Evolutionary conservation across 2,797 vertebrate genomes (phyloP), one percentile per base, ranked within the genome.

Genomic region (Carcharodon carcharias): DNA sequence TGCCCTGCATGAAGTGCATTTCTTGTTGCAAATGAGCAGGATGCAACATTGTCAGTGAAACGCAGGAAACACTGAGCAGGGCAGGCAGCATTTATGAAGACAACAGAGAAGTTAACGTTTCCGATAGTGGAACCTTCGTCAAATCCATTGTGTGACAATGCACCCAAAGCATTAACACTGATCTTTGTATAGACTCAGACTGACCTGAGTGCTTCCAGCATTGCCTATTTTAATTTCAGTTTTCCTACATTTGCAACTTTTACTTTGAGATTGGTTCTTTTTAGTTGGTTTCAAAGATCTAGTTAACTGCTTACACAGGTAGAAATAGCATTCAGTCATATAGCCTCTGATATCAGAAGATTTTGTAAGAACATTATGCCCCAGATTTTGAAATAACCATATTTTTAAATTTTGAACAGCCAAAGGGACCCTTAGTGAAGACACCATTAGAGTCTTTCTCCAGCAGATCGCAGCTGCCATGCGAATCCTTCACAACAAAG

Each of bases 381-480:
- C 92, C 1, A 40, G 18, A 21, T 80, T 14, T 45, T 94, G 61
- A 95, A 11, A 89, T 1, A 95, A 56, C 0, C 95, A 23, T 0
- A 3, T 67, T 97, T 97, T 89, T 96, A 96, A 97, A 21, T 92
- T 96, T 95, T 95, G 91, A 77, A 2, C 96, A 99, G 99, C 98
- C 87, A 99, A 99, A 97, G 99, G 99, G 80, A 99, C 99, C 5
- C 98, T 99, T 40, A 98, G 98, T 88, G 99, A 99, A 97, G 99
- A 99, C 85, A 99, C 99, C 0, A 98, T 99, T 97, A 98, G 99
- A 96, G 97, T 99, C 95, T 99, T 99, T 97, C 98, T 99, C 92
- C 99, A 99, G 98, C 99, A 99, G 98, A 99, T 99, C 16, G 98
- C 99, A 8, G 99, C 99, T 0, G 99, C 99, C 97, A 99, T 99